phyloP scores from a whole-genome alignment of 2,797 vertebrate species.

The Peromyscus melanophrys region DNA sequence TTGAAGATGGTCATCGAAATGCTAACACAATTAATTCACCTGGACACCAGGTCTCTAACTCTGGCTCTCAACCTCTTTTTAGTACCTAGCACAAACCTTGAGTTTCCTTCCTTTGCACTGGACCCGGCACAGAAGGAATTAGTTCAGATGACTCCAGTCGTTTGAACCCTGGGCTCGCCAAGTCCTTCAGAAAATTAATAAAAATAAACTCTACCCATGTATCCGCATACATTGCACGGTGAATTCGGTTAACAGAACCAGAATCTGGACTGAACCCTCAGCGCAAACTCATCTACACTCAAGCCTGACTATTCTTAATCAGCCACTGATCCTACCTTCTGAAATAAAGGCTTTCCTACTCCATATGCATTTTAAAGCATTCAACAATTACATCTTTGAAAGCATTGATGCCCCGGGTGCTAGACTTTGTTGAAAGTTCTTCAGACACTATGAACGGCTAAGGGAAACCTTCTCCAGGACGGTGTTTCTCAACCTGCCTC shows the following conservation, averaged over 20 bases:
- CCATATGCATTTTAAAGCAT: constrained; percentile 4
- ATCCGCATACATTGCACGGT: background rate
- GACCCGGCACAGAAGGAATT: background rate
- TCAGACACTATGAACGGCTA: background rate
- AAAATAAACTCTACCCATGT: constrained; percentile 8
- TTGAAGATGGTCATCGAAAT: constrained; percentile 14
- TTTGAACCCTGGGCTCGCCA: background rate
- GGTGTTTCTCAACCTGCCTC: background rate
- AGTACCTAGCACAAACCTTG: background rate
- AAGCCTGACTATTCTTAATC: background rate
- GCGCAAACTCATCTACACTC: background rate
- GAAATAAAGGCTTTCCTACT: constrained; percentile 26
- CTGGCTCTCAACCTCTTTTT: constrained; percentile 9
- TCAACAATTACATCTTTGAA: constrained; percentile 57
- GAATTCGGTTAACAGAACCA: constrained; percentile 19
- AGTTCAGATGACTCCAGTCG: constrained; percentile 15
- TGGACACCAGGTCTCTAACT: background rate
- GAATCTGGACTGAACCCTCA: background rate
- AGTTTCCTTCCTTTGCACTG: background rate
- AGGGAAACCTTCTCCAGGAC: background rate
- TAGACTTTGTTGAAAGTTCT: constrained; percentile 33
- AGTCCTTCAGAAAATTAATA: constrained; percentile 38
- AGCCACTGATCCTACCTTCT: background rate
- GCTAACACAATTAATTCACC: background rate
- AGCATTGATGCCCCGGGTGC: background rate